Percentiles rank a stretch among this genome's conserved stretches.
Conservation (phyloP, 2,113 vertebrate genomes). For the Polypterus senegalus region DNA sequence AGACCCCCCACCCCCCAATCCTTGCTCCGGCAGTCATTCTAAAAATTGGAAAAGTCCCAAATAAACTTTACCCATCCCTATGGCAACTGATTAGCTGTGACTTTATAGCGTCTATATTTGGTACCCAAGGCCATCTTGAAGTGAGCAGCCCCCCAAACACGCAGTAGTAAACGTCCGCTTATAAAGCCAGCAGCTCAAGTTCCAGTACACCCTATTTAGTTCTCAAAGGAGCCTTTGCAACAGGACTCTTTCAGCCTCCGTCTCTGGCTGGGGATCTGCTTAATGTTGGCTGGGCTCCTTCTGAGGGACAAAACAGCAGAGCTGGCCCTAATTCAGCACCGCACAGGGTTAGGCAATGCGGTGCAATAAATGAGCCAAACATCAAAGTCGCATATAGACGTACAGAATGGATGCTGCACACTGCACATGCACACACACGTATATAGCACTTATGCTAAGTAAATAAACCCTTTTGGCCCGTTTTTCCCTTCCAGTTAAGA, state of each 20-base stretch:
- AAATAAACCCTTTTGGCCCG: too few relatives aligned
- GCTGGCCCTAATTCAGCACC: not conserved
- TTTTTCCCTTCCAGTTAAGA: too few relatives aligned
- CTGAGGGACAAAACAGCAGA: not conserved
- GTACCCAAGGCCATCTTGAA: not conserved
- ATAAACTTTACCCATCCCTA: slow-evolving; percentile 22
- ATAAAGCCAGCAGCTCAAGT: slow-evolving; percentile 1
- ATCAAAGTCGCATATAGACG: too few relatives aligned
- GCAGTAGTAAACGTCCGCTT: slow-evolving; percentile 1
- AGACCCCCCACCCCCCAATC: not conserved
- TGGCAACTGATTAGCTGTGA: slow-evolving; percentile 26
- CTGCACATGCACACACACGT: too few relatives aligned
- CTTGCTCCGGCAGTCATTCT: slow-evolving; percentile 10
- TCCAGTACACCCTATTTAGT: not conserved
- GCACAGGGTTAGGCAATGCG: too few relatives aligned
- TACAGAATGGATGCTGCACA: too few relatives aligned
- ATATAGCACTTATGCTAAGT: too few relatives aligned
- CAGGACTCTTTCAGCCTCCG: not conserved
- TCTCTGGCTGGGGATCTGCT: not conserved
- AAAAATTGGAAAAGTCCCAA: slow-evolving; percentile 17
- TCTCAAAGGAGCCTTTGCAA: slow-evolving; percentile 4
- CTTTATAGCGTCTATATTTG: slow-evolving; percentile 28
- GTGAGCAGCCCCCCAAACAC: not conserved
- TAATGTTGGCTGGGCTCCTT: not conserved
- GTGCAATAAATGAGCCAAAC: too few relatives aligned